A percentile compares a stretch with the other conserved stretches of the same genome.
These are phyloP conservation scores for Rotaria magnacalcarata DNA, from an alignment of 2,888 invertebrate species.

Conservation along the genomic window DNA sequence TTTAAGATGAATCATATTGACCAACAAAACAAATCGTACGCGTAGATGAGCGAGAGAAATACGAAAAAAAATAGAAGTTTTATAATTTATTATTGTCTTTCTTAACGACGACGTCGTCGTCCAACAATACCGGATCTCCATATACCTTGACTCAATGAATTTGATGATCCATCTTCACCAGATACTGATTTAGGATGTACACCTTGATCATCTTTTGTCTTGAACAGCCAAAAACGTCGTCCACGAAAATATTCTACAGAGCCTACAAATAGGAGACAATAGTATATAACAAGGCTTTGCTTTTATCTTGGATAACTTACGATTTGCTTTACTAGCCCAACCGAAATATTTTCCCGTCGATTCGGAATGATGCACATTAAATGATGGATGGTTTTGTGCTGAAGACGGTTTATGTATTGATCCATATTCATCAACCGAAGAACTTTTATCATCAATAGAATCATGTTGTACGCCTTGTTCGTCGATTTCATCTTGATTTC, in stretches of 20 bases:
- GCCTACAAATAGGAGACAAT: not conserved
- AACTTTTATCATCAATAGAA: no score
- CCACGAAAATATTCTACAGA: not conserved
- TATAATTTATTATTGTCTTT: no score
- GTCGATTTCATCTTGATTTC: not conserved
- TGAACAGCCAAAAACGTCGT: not conserved
- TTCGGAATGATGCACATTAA: not conserved
- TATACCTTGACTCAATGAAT: not conserved
- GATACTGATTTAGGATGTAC: not conserved
- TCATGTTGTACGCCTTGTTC: no score
- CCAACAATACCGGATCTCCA: not conserved
- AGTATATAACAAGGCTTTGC: not conserved
- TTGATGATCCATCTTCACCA: not conserved
- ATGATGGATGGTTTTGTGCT: not conserved
- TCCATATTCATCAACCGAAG: not conserved
- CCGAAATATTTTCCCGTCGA: conserved; percentile 1
- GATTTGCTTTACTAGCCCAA: conserved; percentile 3
- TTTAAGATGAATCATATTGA: no score
- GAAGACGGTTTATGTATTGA: not conserved
- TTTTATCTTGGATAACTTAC: not conserved
- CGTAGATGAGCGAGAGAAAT: no score
- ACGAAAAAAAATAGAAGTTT: no score
- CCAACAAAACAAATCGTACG: no score
- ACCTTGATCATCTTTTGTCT: not conserved
- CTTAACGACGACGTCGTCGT: not conserved